Evolutionary conservation across 2,113 vertebrate genomes (phyloP).

Genomic region (Mus spicilegus): DNA sequence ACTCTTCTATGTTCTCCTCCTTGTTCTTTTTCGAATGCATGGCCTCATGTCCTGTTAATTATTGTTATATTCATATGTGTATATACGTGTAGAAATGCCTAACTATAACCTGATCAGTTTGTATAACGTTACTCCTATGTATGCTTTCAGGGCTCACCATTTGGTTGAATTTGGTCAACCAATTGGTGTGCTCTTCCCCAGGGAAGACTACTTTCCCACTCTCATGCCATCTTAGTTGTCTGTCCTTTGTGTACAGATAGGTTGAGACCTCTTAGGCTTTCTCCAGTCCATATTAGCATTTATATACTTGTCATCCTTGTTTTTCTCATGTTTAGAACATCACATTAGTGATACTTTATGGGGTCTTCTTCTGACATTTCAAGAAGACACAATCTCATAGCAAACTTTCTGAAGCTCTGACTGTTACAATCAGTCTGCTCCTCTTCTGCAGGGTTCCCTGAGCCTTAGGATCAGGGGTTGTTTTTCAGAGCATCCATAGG

Average conservation of each 20-base stretch:
- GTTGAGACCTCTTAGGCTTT: not conserved
- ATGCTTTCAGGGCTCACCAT: not conserved
- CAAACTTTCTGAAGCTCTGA: not conserved
- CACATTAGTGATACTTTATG: not conserved
- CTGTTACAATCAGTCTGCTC: not conserved
- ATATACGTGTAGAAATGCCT: not conserved
- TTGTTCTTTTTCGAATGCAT: not conserved
- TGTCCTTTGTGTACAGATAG: not conserved
- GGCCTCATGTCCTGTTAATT: too few relatives aligned
- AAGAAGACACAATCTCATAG: not conserved
- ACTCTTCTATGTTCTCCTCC: not conserved
- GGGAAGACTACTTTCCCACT: not conserved
- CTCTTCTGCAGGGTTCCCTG: not conserved
- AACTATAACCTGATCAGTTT: not conserved
- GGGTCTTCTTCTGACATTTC: not conserved
- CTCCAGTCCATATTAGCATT: too few relatives aligned
- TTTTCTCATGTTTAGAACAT: not conserved
- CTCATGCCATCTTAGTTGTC: not conserved
- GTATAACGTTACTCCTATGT: not conserved
- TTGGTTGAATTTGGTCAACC: too few relatives aligned
- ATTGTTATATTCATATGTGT: not conserved
- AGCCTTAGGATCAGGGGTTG: not conserved
- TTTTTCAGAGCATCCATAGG: not conserved
- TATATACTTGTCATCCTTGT: not conserved
- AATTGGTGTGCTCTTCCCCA: not conserved